Evolutionary conservation across 2,888 invertebrate species (phyloP).

Genomic region (Priocnemis perturbator): DNA sequence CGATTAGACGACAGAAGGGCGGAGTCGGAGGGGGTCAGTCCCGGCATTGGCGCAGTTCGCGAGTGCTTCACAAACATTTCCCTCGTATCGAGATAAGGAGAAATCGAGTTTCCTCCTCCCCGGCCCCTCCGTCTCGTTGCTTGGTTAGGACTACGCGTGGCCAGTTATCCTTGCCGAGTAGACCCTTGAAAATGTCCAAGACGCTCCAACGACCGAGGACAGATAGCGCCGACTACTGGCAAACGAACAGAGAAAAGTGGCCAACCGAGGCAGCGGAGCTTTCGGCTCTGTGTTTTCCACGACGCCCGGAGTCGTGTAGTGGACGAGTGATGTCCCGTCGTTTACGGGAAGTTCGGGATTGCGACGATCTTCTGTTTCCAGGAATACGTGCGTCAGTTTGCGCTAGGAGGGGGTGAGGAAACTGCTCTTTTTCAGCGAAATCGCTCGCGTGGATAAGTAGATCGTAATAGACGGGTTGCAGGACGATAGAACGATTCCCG

Average conservation of each 20-base stretch:
- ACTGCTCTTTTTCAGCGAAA: too few species aligned
- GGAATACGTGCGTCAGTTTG: not conserved
- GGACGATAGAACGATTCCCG: too few species aligned
- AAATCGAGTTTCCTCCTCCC: slow-evolving; percentile 48
- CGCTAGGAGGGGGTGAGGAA: too few species aligned
- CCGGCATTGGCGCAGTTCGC: slow-evolving; percentile 23
- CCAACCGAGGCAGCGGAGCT: too few species aligned
- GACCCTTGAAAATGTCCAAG: slow-evolving; percentile 51
- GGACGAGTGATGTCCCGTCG: too few species aligned
- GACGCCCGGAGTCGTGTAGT: too few species aligned
- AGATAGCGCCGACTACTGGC: slow-evolving; percentile 34
- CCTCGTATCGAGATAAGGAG: slow-evolving; percentile 52
- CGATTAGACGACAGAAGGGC: slow-evolving; percentile 49
- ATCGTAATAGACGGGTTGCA: too few species aligned
- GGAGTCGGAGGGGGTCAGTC: slow-evolving; percentile 39
- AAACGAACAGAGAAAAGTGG: too few species aligned
- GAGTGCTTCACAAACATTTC: slow-evolving; percentile 41
- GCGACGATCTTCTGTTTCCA: not conserved
- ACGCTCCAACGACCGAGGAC: slow-evolving; percentile 37
- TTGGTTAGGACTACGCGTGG: not conserved
- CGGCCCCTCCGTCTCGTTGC: not conserved
- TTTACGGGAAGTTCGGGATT: not conserved
- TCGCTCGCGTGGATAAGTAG: too few species aligned
- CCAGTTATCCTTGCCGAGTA: slow-evolving; percentile 40
- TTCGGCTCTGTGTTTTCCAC: too few species aligned